Conservation (phyloP, 2,797 vertebrate genomes). For the Silurus aristotelis region DNA sequence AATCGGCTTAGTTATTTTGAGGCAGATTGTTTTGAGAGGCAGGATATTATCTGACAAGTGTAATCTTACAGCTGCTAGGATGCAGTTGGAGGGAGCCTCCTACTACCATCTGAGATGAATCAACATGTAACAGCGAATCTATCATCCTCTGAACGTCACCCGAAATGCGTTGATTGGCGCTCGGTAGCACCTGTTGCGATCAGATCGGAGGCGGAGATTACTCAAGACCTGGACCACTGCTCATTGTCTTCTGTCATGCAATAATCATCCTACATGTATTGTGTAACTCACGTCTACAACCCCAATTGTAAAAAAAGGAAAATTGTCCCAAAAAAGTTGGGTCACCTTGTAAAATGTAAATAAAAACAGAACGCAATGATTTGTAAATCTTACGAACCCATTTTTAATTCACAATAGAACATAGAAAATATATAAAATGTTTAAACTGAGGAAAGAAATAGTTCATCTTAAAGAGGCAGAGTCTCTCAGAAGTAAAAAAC, state of each 20-base stretch:
- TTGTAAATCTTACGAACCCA: too few species aligned
- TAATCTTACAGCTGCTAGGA: conserved; percentile 24
- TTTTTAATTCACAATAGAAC: too few species aligned
- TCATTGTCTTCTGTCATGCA: background rate
- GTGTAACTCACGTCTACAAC: background rate
- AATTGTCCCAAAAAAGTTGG: too few species aligned
- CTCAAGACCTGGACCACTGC: background rate
- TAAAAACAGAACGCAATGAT: too few species aligned
- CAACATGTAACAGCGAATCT: background rate
- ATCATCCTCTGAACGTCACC: conserved; percentile 12
- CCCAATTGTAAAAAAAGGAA: too few species aligned
- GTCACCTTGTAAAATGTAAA: too few species aligned
- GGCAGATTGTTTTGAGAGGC: conserved; percentile 14
- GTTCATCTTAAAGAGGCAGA: too few species aligned
- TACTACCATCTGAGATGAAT: conserved; percentile 32
- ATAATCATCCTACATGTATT: background rate
- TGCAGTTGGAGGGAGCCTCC: conserved; percentile 13
- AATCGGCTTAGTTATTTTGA: background rate
- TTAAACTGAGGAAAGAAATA: too few species aligned
- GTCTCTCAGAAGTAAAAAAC: too few species aligned
- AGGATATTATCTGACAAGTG: conserved; percentile 21
- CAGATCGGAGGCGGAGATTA: conserved; percentile 4
- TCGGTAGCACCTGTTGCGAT: conserved; percentile 9
- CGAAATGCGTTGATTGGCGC: background rate
- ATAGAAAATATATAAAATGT: too few species aligned